A percentile compares a stretch with the other conserved stretches of the same genome.
These are phyloP conservation scores for Trichopria drosophilae DNA, from an alignment of 2,888 invertebrate species.

Conservation along the genomic window DNA sequence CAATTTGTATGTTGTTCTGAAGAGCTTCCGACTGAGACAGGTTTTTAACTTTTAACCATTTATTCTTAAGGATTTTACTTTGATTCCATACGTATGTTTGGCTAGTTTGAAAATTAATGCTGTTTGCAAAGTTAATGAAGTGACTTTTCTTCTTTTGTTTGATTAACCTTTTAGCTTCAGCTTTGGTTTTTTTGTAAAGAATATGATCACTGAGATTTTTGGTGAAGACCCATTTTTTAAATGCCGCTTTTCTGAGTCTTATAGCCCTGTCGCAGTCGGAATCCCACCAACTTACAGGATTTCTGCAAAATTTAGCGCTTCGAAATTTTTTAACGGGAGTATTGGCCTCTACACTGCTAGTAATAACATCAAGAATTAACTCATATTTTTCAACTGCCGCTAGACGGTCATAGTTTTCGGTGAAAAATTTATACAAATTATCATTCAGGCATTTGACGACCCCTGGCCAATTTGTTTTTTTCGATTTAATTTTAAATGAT, in stretches of 20 bases:
- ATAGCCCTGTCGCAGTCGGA: constrained; percentile 16
- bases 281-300: constrained; percentile 29
- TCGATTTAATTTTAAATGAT: too few species aligned
- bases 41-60: constrained; percentile 5
- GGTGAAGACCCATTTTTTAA: constrained; percentile 24
- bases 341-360: constrained; percentile 1
- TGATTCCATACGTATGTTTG: constrained; percentile 8
- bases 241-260: constrained; percentile 14
- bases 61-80: constrained; percentile 6
- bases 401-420: too few species aligned
- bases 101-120: constrained; percentile 2
- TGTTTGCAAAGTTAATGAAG: constrained; percentile 11
- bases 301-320: too few species aligned
- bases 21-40: not conserved
- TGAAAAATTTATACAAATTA: too few species aligned
- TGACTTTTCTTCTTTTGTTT: constrained; percentile 22
- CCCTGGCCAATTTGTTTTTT: too few species aligned
- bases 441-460: too few species aligned
- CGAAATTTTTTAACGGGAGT: too few species aligned
- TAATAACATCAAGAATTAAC: constrained; percentile 13
- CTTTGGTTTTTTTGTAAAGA: constrained; percentile 22
- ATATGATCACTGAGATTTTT: constrained; percentile 14
- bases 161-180: constrained; percentile 19
- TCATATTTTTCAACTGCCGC: constrained; percentile 25
- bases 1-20: not conserved